Evolutionary conservation across 2,888 invertebrate species (phyloP), one percentile per base, ranked within the genome.

Genomic region (Cacoxenus indagator): DNA sequence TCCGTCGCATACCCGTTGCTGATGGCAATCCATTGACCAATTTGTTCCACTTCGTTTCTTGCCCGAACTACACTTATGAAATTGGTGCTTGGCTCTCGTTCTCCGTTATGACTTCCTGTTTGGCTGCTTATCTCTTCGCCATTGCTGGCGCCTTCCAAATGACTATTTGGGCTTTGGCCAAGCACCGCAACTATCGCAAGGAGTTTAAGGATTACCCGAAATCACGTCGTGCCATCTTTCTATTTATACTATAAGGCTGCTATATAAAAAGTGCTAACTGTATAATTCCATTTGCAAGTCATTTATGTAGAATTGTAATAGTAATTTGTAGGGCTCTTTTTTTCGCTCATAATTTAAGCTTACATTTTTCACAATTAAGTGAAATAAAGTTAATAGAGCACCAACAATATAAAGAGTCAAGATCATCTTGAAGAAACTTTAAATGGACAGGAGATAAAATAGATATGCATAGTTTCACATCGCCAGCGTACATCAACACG

Each of bases 41-140:
- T 26, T 90, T 99, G 22, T 98, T 97, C 89, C 92, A 95, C 81
- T 91, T 92, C 70, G 99, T 99, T 0, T 99, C 98, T 9, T 99
- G 99, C 85, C 99, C 99, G n/a, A 99, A 99, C 90, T 99, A 99
- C 88, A 97, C 98, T 0, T 99, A 99, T 85, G 99, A 99, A 89
- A 92, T 95, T 83, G 93, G 95, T 59, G 92, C 98, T 17, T 99
- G 99, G 99, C 82, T 96, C 51, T 94, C 94, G 80, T 99, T 98
- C 87, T 94, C 96, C 8, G 88, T 97, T 51, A 93, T 99, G 95
- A 98, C 98, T 0, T 96, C 96, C 84, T 96, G 96, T 88, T 89
- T 97, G 75, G 96, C 98, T 93, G 98, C 97, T 84, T 94, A 93
- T 55, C 83, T 99, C 24, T 99, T 99, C 89, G 93, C 96, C 0